phyloP scores from a whole-genome alignment of 2,113 vertebrate genomes.

The Acanthisitta chloris region DNA sequence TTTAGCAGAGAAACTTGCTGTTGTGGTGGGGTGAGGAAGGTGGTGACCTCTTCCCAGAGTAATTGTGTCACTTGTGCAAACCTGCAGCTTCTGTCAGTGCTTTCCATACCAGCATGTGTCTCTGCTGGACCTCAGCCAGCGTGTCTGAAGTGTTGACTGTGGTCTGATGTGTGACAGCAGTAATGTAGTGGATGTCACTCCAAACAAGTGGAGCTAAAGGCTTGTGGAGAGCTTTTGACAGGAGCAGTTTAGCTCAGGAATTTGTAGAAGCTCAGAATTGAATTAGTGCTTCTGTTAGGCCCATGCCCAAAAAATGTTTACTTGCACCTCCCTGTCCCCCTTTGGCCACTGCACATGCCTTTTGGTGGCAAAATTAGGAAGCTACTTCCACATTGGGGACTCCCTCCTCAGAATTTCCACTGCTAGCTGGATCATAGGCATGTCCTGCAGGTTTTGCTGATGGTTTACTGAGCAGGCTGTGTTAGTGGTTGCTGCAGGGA shows the following conservation, averaged over 20 bases:
- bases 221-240: neutral
- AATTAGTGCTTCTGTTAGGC: neutral
- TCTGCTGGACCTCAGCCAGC: neutral
- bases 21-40: neutral
- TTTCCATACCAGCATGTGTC: neutral
- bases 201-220: neutral
- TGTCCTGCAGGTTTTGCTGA: neutral
- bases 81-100: neutral
- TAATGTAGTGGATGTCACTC: neutral
- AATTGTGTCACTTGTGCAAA: neutral
- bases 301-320: neutral
- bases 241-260: neutral
- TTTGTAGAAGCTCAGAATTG: neutral
- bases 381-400: neutral
- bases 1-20: neutral
- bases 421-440: neutral
- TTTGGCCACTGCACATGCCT: neutral
- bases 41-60: neutral
- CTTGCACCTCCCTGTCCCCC: neutral
- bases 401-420: neutral
- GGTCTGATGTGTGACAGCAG: constrained; percentile 15
- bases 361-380: neutral
- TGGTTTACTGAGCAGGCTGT: neutral
- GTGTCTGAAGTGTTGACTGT: neutral
- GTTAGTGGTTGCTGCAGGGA: neutral